Evolutionary conservation across 2,113 vertebrate species (phyloP), one percentile per base, ranked within the genome.

Genomic region (Lycaon pictus): DNA sequence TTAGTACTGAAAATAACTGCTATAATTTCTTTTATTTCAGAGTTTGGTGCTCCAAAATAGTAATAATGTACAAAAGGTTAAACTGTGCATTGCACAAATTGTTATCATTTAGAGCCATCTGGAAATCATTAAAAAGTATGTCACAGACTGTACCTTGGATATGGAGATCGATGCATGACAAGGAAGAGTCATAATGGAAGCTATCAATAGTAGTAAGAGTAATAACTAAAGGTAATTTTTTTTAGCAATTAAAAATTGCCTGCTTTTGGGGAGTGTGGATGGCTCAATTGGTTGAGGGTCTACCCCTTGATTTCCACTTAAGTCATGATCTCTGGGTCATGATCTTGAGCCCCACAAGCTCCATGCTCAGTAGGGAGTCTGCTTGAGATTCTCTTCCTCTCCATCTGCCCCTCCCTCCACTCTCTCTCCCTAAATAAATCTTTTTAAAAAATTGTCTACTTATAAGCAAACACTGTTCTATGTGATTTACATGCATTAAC

Each of bases 191-290:
- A 32, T 71, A 12, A 65, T n/a, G 27, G 6, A 93, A 53, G 43
- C 9, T 71, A 32, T 81, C 76, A 89, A 35, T 58, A 87, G 56
- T 80, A 79, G 11, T 63, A 35, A 69, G 53, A 77, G 2, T 72
- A 77, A 53, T 79, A 93, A 51, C 37, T 87, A 77, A 90, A 88
- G 19, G 29, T 74, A 77, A 43, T 93, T 62, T 74, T 95, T 81
- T 77, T 65, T 6, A 93, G 11, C n/a, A 83, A 27, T n/a, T 96
- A 76, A 90, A 90, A 58, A 35, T 65, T 74, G 29, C 37, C 22
- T 83, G 43, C 67, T 74, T 63, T 76, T 89, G 56, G n/a, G 17
- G 32, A 3, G 1, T 17, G 32, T 69, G 7, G 67, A n/a, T 69
- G 67, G 67, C 67, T 69, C 32, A 69, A 32, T 69, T 69, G 67